Conservation (phyloP, 2,888 invertebrate genomes). For the Drosophila melanosoma region DNA sequence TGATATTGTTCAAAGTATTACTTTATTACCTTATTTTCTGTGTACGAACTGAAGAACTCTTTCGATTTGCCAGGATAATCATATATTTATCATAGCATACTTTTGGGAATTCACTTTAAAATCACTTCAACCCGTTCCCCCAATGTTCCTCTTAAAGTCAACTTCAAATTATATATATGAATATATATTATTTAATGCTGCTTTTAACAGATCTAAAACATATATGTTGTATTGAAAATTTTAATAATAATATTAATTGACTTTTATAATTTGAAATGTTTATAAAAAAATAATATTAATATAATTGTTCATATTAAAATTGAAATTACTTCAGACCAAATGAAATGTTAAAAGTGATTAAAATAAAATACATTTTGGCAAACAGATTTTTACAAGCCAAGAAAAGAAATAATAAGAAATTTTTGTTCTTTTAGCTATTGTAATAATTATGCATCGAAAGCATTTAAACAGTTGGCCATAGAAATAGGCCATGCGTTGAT, state of each 20-base stretch:
- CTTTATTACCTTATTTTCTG: background rate
- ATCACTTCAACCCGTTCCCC: background rate
- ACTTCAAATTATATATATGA: background rate
- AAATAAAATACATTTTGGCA: background rate
- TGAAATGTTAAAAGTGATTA: background rate
- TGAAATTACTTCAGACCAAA: background rate
- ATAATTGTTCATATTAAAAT: background rate
- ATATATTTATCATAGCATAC: conserved; percentile 1
- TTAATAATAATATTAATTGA: background rate
- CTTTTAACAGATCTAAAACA: background rate
- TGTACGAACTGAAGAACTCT: background rate
- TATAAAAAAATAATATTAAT: background rate
- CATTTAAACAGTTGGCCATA: background rate
- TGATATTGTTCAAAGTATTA: background rate
- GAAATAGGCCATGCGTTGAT: background rate
- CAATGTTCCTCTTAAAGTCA: background rate
- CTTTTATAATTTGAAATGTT: background rate
- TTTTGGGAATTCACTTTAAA: background rate
- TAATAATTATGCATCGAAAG: background rate
- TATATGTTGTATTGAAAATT: background rate
- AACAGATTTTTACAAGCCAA: background rate
- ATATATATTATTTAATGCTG: background rate
- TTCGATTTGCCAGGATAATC: conserved; percentile 1
- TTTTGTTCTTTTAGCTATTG: background rate
- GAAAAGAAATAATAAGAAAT: background rate